Evolutionary conservation across 2,888 invertebrate species (phyloP), one percentile per base, ranked within the genome.

Genomic region (Timema podura): DNA sequence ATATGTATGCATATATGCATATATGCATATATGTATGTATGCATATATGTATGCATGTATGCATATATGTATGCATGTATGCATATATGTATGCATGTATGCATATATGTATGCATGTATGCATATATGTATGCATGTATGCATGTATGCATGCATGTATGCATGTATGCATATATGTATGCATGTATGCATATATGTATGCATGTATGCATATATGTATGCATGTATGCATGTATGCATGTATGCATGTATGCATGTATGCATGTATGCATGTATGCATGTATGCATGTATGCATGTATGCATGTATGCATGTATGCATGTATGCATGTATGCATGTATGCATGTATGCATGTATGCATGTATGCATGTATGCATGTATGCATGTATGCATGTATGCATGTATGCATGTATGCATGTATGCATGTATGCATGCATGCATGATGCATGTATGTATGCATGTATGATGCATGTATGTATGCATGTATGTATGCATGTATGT

Each of bases 221-320:
- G 64, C 15, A 13, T 61, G 64, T 61, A 11, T 61, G 64, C 15
- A 10, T 61, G 10, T 61, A n/a, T 48, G 67, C n/a, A n/a, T 67
- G 48, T 67, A 47, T 67, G 48, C 49, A n/a, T 67, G 48, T 49
- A n/a, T 67, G 9, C 49, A n/a, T 48, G 67, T 67, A n/a, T 48
- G 67, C 44, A 30, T 67, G 67, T 49, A n/a, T 67, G 48, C n/a
- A n/a, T 67, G 67, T 67, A n/a, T 67, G 67, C 49, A 15, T 67
- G 67, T 67, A 47, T 67, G 67, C 49, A 46, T 67, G 67, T 49
- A n/a, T 67, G 67, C 49, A 15, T 67, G 67, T 49, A 47, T 67
- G 67, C 49, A n/a, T 67, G 67, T 67, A 47, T 67, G 67, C n/a
- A n/a, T 67, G 65, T 65, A 30, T 68, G 59, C 64, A 57, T 61